Evolutionary conservation across 2,797 vertebrate species (phyloP).

Genomic region (Gephyroberyx darwinii): DNA sequence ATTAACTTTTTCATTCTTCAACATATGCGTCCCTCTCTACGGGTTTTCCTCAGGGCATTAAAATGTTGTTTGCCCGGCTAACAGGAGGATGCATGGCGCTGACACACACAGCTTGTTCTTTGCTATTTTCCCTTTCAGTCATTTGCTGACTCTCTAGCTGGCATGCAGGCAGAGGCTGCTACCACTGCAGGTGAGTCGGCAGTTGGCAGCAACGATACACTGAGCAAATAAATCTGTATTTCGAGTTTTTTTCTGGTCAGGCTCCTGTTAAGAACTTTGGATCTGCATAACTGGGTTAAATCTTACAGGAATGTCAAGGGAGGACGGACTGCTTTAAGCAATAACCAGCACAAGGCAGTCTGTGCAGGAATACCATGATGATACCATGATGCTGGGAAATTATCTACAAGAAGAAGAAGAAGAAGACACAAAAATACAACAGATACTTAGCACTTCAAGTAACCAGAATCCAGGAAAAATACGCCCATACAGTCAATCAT

Average conservation of each 20-base stretch:
- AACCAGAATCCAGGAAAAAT: too few species aligned
- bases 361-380: background rate
- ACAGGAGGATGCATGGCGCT: conserved; percentile 12
- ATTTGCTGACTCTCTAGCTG: conserved; percentile 29
- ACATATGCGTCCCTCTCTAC: conserved; percentile 31
- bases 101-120: conserved; percentile 35
- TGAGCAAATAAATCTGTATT: conserved; percentile 1
- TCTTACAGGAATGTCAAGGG: conserved; percentile 2
- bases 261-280: background rate
- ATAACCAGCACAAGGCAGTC: background rate
- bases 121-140: conserved; percentile 36
- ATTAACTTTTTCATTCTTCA: conserved; percentile 43
- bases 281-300: conserved; percentile 12
- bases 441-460: too few species aligned
- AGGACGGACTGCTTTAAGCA: background rate
- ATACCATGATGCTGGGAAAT: too few species aligned
- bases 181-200: conserved; percentile 19
- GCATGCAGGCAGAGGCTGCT: background rate
- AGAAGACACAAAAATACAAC: too few species aligned
- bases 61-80: conserved; percentile 49
- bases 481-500: too few species aligned
- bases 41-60: conserved; percentile 44
- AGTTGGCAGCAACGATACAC: background rate
- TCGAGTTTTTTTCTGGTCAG: background rate
- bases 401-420: too few species aligned